These are phyloP conservation scores for Candoia aspera DNA, from an alignment of 2,113 vertebrate species.

Conservation along the genomic window DNA sequence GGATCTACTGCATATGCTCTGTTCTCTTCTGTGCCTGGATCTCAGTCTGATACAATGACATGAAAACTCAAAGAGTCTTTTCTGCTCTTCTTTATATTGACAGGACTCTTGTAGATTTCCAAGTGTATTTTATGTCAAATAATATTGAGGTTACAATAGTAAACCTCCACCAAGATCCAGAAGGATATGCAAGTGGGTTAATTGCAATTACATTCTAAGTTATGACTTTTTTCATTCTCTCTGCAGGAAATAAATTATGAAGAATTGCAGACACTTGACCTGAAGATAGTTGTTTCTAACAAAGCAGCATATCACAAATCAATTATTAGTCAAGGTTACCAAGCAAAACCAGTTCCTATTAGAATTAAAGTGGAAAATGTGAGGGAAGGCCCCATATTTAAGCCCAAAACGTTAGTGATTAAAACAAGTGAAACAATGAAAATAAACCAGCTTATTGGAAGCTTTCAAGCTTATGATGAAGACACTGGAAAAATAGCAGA, in stretches of 20 bases:
- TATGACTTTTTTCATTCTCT: background rate
- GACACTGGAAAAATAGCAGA: constrained; percentile 68
- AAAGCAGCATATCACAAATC: constrained; percentile 81
- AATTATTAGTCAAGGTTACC: constrained; percentile 50
- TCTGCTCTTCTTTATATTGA: background rate
- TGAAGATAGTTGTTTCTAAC: constrained; percentile 75
- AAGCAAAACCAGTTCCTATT: constrained; percentile 68
- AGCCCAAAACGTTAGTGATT: constrained; percentile 55
- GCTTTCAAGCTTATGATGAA: constrained; percentile 73
- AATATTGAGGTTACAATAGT: background rate
- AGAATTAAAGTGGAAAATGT: constrained; percentile 76
- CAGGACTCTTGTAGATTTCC: background rate
- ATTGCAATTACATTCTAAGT: background rate
- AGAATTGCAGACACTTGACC: constrained; percentile 62
- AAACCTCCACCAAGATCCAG: background rate
- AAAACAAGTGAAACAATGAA: constrained; percentile 58
- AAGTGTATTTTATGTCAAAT: background rate
- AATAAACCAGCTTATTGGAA: constrained; percentile 65
- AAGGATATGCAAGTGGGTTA: background rate
- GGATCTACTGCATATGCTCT: background rate
- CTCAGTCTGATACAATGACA: background rate
- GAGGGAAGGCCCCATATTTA: constrained; percentile 73
- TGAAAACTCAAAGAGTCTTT: background rate
- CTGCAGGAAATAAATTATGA: constrained; percentile 78
- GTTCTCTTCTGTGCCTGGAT: background rate